phyloP scores from a whole-genome alignment of 2,888 invertebrate species.

The Unio delphinus region DNA sequence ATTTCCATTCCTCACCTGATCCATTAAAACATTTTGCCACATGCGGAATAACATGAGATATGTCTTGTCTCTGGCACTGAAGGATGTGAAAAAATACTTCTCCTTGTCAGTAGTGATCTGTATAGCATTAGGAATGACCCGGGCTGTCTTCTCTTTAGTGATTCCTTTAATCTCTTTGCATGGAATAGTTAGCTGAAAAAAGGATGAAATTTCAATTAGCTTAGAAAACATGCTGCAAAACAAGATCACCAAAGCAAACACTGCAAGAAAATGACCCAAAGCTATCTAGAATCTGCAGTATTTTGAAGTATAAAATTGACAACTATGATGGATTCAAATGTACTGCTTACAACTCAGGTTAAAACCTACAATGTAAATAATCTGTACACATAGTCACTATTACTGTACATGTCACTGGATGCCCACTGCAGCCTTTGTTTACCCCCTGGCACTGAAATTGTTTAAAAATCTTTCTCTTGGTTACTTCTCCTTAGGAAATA shows the following conservation, averaged over 20 bases:
- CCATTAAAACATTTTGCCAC: conserved; percentile 96
- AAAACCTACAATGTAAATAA: too few relatives aligned
- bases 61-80: conserved; percentile 93
- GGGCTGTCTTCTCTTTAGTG: conserved; percentile 80
- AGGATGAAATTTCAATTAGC: not conserved
- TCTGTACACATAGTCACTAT: too few relatives aligned
- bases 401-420: too few relatives aligned
- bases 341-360: too few relatives aligned
- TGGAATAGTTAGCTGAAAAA: conserved; percentile 79
- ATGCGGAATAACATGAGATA: conserved; percentile 95
- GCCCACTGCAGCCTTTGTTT: too few relatives aligned
- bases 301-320: too few relatives aligned
- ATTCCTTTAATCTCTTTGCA: conserved; percentile 94
- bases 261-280: not conserved
- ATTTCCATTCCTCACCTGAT: conserved; percentile 77
- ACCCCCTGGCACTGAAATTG: too few relatives aligned
- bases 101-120: conserved; percentile 77
- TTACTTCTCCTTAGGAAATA: too few relatives aligned
- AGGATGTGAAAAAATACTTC: conserved; percentile 94
- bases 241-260: not conserved
- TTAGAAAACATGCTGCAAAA: not conserved
- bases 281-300: too few relatives aligned
- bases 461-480: too few relatives aligned
- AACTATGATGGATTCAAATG: too few relatives aligned
- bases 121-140: conserved; percentile 96